A percentile compares a stretch with the other conserved stretches of the same genome.
phyloP scores from a whole-genome alignment of 92 coral and sea anemone genomes.

The Metridium senile region DNA sequence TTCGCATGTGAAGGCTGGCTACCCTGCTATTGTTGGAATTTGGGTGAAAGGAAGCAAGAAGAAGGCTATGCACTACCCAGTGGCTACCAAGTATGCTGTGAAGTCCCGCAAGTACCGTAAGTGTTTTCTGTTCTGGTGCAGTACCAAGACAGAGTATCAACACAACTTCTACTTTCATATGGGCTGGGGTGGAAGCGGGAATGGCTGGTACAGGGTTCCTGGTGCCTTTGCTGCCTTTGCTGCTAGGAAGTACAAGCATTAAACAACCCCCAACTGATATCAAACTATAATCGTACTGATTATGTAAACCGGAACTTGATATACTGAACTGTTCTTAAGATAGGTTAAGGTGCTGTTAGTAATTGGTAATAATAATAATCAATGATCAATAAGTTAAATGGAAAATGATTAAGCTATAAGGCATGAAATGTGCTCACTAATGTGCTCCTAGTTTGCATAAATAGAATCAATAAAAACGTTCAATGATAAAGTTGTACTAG shows the following conservation, averaged over 20 bases:
- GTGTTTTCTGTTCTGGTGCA: conserved; percentile 42
- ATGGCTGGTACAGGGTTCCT: conserved; percentile 42
- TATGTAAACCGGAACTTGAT: too few species aligned
- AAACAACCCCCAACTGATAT: neutral
- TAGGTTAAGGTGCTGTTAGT: too few species aligned
- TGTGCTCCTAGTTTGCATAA: too few species aligned
- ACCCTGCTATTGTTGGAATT: conserved; percentile 46
- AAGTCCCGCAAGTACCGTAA: conserved; percentile 24
- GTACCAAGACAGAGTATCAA: conserved; percentile 26
- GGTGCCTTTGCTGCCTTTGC: conserved; percentile 36
- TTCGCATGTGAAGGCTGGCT: conserved; percentile 26
- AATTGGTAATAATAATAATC: too few species aligned
- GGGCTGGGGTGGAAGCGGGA: conserved; percentile 64
- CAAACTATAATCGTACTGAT: too few species aligned
- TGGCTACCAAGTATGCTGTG: conserved; percentile 41
- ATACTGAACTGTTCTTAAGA: too few species aligned
- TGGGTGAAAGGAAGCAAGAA: conserved; percentile 37
- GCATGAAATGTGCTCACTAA: too few species aligned
- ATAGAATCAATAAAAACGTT: too few species aligned
- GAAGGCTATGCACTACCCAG: conserved; percentile 40
- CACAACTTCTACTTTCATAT: conserved; percentile 47
- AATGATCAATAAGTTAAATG: too few species aligned
- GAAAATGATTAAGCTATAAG: too few species aligned
- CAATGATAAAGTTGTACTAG: too few species aligned
- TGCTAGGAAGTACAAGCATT: conserved; percentile 23